Conservation (phyloP, 2,797 vertebrate genomes). For the Ctenosaura bakeri region DNA sequence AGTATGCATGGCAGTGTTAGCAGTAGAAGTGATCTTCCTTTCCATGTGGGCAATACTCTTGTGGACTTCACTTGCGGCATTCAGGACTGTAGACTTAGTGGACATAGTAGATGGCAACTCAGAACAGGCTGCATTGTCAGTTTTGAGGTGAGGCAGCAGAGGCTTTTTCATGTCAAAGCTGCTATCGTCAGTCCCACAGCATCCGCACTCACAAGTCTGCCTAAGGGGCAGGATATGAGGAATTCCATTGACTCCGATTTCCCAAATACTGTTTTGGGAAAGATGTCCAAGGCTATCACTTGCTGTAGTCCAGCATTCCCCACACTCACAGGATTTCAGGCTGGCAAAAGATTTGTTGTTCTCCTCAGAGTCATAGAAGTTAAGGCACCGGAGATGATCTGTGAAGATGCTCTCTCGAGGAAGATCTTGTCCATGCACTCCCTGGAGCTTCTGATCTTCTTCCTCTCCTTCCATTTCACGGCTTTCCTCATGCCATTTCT, state of each 20-base stretch:
- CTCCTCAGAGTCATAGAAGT: neutral
- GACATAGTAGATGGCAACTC: neutral
- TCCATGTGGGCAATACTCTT: constrained; percentile 9
- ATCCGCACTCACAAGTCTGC: neutral
- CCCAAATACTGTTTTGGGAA: neutral
- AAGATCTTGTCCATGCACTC: neutral
- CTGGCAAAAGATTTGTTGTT: neutral
- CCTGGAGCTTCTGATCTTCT: neutral
- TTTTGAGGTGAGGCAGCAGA: neutral
- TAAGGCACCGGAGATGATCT: neutral
- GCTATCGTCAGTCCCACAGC: neutral
- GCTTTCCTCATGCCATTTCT: neutral
- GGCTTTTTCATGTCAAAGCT: too few species aligned
- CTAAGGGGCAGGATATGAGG: neutral
- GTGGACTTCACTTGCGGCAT: constrained; percentile 60
- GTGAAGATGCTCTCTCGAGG: too few species aligned
- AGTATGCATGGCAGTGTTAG: neutral
- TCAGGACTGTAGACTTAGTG: constrained; percentile 63
- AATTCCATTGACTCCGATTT: neutral
- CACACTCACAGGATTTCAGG: neutral
- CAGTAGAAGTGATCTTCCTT: neutral
- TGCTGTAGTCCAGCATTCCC: neutral
- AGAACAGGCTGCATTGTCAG: neutral
- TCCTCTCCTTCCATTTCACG: neutral
- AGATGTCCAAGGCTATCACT: too few species aligned